Base-by-base conservation (phyloP, 2,888 invertebrate species). In the Linnaemya vulpina region DNA sequence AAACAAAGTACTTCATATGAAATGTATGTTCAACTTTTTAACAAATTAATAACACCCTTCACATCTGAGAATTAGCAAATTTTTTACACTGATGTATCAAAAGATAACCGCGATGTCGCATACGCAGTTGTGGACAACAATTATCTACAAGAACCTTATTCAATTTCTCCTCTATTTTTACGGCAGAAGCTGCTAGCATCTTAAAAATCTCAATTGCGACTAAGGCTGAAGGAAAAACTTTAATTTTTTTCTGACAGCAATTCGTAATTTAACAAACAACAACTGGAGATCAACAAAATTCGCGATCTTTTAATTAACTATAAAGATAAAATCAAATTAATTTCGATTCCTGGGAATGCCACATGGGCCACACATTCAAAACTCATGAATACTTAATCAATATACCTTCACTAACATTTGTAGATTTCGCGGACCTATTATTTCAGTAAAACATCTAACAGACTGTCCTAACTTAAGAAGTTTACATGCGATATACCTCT, bases 111-210 rank as follows among this genome's bases (percentile, higher is more conserved):
- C 25, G 30, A 49, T 15, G 30, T 46, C 22, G 65, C 43, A 30
- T 46, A 49, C 38, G 35, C 35, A 4, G 22, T 70, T 3, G 65
- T 67, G 9, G 65, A 67, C 25, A 49, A 67, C 1, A 25, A 46
- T 43, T 43, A 43, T 1, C 15, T 2, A 15, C 43, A 43, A 43
- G 15, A 13, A 43, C 1, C 13, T 51, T 20, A 22, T 5, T 11
- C 0, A 3, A 40, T 22, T 43, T 22, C 22, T 15, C 43, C 13
- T 43, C 43, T 1, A 43, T 43, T 4, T 43, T 43, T 4, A 30
- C 30, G 2, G 30, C 30, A 30, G 30, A 30, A 30, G 30, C 30
- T 3, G 30, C 30, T 30, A 5, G 30, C 2, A 30, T 30, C 5
- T 5, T 30, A 30, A 5, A 2, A 30, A 30, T 30, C 3, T 30